phyloP scores from a whole-genome alignment of 2,888 invertebrate genomes.

The Azorinus chamasolen region DNA sequence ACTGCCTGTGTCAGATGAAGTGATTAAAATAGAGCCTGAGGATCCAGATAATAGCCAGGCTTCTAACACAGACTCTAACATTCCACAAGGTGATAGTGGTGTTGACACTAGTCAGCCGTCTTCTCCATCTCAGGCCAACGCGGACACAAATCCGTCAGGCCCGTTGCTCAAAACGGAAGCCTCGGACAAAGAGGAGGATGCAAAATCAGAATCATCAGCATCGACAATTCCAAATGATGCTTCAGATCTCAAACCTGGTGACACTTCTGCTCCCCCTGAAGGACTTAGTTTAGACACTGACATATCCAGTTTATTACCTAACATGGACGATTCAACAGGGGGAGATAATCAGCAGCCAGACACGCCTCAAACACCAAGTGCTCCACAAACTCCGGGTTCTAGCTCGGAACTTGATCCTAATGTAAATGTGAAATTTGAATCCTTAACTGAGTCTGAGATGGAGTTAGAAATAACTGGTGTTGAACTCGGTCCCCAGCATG shows the following conservation, averaged over 20 bases:
- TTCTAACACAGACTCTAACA: no score
- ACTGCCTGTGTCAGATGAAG: background rate
- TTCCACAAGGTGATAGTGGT: background rate
- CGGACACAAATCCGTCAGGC: background rate
- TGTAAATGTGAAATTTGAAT: constrained; percentile 34
- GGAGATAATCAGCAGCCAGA: constrained; percentile 14
- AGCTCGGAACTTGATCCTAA: no score
- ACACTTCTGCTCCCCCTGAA: constrained; percentile 22
- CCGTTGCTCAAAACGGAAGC: no score
- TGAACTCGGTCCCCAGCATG: constrained; percentile 35
- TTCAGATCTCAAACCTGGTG: constrained; percentile 22
- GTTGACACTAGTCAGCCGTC: constrained; percentile 7
- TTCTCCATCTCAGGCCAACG: constrained; percentile 14
- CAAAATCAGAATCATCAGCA: constrained; percentile 9
- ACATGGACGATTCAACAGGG: no score
- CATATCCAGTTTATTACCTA: constrained; percentile 24
- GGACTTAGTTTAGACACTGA: constrained; percentile 48
- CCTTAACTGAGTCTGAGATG: constrained; percentile 44
- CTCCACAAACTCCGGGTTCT: background rate
- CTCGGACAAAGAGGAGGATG: constrained; percentile 5
- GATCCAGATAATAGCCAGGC: background rate
- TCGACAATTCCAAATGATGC: constrained; percentile 14
- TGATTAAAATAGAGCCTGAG: constrained; percentile 9
- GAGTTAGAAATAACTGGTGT: constrained; percentile 58
- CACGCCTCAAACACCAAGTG: background rate